Conservation (phyloP, 2,888 invertebrate genomes). For the Drosophila longiperda region DNA sequence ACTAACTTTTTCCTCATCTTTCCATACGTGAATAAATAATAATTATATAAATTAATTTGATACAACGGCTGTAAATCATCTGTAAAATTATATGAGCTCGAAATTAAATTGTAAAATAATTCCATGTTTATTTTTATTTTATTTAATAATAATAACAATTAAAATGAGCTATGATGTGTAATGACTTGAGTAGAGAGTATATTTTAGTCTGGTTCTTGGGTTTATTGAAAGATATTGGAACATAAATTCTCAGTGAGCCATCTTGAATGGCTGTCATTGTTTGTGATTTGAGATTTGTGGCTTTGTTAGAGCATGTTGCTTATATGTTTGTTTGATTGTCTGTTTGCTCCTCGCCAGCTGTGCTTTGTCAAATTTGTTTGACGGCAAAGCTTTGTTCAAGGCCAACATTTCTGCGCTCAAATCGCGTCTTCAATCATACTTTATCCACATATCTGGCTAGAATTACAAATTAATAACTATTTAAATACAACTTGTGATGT, state of each 20-base stretch:
- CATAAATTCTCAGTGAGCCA: conserved; percentile 6
- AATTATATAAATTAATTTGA: too few relatives aligned
- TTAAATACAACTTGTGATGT: neutral
- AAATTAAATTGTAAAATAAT: too few relatives aligned
- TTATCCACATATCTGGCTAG: conserved; percentile 1
- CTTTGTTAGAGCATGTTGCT: neutral
- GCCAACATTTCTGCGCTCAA: conserved; percentile 3
- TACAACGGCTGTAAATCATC: too few relatives aligned
- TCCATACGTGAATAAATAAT: too few relatives aligned
- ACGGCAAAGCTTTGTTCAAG: conserved; percentile 9
- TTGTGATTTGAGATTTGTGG: neutral
- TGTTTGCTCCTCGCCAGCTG: conserved; percentile 3
- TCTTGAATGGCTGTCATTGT: conserved; percentile 9
- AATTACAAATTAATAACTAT: conserved; percentile 8
- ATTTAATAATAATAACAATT: too few relatives aligned
- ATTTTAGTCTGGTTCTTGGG: neutral
- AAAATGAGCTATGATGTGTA: neutral
- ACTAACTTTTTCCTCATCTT: too few relatives aligned
- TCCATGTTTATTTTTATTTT: too few relatives aligned
- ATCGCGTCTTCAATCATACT: conserved; percentile 17
- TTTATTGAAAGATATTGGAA: conserved; percentile 7
- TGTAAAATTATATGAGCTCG: too few relatives aligned
- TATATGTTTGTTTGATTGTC: neutral
- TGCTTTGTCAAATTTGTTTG: conserved; percentile 33
- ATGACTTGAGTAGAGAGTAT: neutral